Evolutionary conservation across 2,888 invertebrate genomes (phyloP).

Genomic region (Drosophila parthenogenetica): DNA sequence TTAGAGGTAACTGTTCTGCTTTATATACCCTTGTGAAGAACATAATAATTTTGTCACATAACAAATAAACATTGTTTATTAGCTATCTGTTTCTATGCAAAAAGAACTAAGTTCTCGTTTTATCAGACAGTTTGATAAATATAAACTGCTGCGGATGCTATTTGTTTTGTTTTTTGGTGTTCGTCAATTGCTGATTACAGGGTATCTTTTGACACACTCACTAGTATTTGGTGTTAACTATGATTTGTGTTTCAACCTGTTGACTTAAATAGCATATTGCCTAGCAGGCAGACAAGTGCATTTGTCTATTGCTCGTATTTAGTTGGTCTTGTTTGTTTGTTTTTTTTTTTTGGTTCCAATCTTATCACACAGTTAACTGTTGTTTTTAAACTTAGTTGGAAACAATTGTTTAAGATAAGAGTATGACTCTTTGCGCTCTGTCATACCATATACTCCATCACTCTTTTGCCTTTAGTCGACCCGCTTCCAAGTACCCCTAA

Average conservation of each 20-base stretch:
- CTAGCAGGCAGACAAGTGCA: slow-evolving; percentile 57
- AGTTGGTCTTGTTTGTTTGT: background rate
- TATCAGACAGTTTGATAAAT: slow-evolving; percentile 9
- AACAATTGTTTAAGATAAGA: slow-evolving; percentile 59
- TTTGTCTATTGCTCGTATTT: slow-evolving; percentile 39
- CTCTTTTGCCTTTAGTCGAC: slow-evolving; percentile 39
- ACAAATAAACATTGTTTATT: background rate
- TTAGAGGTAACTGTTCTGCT: background rate
- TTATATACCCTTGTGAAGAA: slow-evolving; percentile 1
- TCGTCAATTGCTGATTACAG: slow-evolving; percentile 1
- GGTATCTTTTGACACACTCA: slow-evolving; percentile 10
- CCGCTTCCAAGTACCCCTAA: background rate
- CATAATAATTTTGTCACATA: slow-evolving; percentile 8
- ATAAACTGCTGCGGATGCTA: slow-evolving; percentile 11
- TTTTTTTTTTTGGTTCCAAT: slow-evolving; percentile 51
- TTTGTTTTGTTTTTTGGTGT: background rate
- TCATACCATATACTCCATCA: slow-evolving; percentile 31
- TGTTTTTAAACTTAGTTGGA: slow-evolving; percentile 73
- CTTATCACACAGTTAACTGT: slow-evolving; percentile 71
- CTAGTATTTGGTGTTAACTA: slow-evolving; percentile 1
- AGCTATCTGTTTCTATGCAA: slow-evolving; percentile 16
- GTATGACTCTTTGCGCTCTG: slow-evolving; percentile 51
- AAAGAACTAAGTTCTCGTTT: slow-evolving; percentile 3
- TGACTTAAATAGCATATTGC: slow-evolving; percentile 43
- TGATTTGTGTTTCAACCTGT: slow-evolving; percentile 17